phyloP scores from a whole-genome alignment of 2,888 invertebrate species.

The Athrips mouffetella region DNA sequence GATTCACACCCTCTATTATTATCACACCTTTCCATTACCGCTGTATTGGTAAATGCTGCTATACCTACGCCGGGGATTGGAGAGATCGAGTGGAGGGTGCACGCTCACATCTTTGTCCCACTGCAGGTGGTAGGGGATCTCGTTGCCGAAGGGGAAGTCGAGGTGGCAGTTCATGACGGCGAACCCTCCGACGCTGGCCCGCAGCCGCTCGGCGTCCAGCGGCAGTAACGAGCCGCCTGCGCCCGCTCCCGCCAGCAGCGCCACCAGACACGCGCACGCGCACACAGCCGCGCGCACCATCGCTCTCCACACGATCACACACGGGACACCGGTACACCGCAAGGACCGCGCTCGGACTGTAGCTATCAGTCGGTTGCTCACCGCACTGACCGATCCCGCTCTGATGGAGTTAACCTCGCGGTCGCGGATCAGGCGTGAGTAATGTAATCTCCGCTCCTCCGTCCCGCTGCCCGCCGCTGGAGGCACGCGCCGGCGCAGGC shows the following conservation, averaged over 20 bases:
- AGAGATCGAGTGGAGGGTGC: background rate
- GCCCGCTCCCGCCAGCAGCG: slow-evolving; percentile 21
- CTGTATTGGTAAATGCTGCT: no score
- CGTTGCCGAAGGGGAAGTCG: slow-evolving; percentile 91
- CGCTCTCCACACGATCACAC: slow-evolving; percentile 13
- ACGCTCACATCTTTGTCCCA: slow-evolving; percentile 93
- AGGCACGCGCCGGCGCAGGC: slow-evolving; percentile 14
- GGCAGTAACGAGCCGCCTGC: slow-evolving; percentile 50
- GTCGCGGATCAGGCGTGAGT: slow-evolving; percentile 18
- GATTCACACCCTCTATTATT: no score
- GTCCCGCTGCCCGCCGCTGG: slow-evolving; percentile 4
- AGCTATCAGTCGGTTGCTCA: slow-evolving; percentile 16
- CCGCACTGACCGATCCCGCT: slow-evolving; percentile 22
- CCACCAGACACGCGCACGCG: slow-evolving; percentile 17
- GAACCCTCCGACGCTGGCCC: slow-evolving; percentile 86
- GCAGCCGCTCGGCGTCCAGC: slow-evolving; percentile 68
- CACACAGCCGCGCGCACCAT: slow-evolving; percentile 11
- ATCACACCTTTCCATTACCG: no score
- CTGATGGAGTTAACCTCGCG: slow-evolving; percentile 24
- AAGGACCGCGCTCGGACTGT: slow-evolving; percentile 11
- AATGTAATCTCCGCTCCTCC: slow-evolving; percentile 7
- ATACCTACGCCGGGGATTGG: no score
- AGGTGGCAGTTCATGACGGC: slow-evolving; percentile 90
- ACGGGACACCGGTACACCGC: slow-evolving; percentile 16
- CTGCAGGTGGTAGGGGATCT: slow-evolving; percentile 90